Evolutionary conservation across 2,113 vertebrate species (phyloP).

Genomic region (Neomonachus schauinslandi): DNA sequence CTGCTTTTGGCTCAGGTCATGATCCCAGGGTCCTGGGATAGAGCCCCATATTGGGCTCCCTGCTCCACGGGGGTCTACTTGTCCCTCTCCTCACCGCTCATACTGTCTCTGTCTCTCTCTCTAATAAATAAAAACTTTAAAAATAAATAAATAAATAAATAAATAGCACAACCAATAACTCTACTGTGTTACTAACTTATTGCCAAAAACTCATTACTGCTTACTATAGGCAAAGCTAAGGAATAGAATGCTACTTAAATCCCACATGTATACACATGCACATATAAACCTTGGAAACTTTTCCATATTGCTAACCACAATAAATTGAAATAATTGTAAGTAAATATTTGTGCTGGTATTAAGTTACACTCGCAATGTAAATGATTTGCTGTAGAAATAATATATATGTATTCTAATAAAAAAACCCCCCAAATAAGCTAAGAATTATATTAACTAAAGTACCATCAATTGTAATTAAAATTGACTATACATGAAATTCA

Average conservation of each 20-base stretch:
- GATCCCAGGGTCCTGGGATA: no score
- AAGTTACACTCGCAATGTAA: slow-evolving; percentile 24
- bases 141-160: no score
- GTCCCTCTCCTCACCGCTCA: no score
- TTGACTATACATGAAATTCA: neutral
- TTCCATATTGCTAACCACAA: neutral
- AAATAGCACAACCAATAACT: neutral
- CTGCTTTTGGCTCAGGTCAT: no score
- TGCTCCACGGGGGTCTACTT: no score
- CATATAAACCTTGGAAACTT: slow-evolving; percentile 1
- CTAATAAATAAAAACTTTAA: no score
- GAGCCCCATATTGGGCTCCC: no score
- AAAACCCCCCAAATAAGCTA: slow-evolving; percentile 1
- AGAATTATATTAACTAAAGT: slow-evolving; percentile 21
- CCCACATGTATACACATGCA: neutral
- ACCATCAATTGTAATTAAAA: slow-evolving; percentile 11
- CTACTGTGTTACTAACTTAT: neutral
- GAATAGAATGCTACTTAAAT: neutral
- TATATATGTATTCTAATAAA: neutral
- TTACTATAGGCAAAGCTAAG: slow-evolving; percentile 15
- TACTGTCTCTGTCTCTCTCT: no score
- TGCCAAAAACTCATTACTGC: neutral
- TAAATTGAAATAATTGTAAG: slow-evolving; percentile 26
- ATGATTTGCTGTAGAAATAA: neutral
- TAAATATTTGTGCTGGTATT: neutral